Evolutionary conservation across 2,888 invertebrate species (phyloP), one percentile per base, ranked within the genome.

Genomic region (Leucophenga maculata): DNA sequence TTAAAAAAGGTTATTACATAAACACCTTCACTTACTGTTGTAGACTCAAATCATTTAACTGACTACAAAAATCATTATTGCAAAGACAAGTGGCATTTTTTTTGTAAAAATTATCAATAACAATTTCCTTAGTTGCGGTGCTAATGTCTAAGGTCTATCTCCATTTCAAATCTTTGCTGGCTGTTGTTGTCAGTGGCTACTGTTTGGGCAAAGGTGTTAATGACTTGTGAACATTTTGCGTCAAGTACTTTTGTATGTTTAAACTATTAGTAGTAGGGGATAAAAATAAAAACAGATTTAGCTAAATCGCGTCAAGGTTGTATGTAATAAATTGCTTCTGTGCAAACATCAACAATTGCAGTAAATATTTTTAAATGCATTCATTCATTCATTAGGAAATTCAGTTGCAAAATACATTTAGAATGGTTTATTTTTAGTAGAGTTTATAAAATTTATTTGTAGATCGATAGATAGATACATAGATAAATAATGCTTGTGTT

Each of bases 181-280:
- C n/a, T n/a, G n/a, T n/a, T n/a, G n/a, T n/a, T n/a, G n/a, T n/a
- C n/a, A n/a, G n/a, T n/a, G n/a, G n/a, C n/a, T n/a, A n/a, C 39
- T 26, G 26, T 57, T 26, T 14, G 13, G 6, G 31, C 16, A n/a
- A 26, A 60, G 18, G 60, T 60, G 60, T 18, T 60, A 60, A 60
- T 39, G 39, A 60, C 11, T 39, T 39, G 16, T 9, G 0, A 39
- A 60, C 39, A 60, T 60, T 11, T 11, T 39, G 39, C 11, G 8
- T 39, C 8, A 6, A 8, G 39, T 39, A 11, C 39, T 6, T 39
- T 11, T 11, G 39, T 39, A 11, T 39, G 11, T 8, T 11, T 11
- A 39, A 8, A 39, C 39, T 39, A 39, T 39, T 39, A 39, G 39
- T 6, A 6, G 11, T 39, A 11, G 39, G 1, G 11, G 1, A 39